These are phyloP conservation scores for Chlorodrepanis virens DNA, from an alignment of 2,113 vertebrate genomes.

Conservation along the genomic window DNA sequence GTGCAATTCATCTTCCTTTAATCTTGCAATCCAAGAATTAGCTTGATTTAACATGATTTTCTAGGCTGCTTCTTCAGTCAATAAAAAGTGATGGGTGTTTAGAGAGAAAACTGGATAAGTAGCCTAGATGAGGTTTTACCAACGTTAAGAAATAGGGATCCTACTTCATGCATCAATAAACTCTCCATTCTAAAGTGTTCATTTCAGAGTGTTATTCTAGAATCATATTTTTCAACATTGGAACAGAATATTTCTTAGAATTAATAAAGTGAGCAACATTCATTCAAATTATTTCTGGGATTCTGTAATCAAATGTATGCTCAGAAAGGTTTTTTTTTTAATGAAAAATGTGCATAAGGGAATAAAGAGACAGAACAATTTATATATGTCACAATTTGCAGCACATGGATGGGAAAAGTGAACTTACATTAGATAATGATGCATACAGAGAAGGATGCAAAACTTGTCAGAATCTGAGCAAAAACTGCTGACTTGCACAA, in stretches of 20 bases:
- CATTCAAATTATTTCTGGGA: neutral
- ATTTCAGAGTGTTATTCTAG: neutral
- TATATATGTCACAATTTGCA: neutral
- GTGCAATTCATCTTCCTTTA: neutral
- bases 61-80: neutral
- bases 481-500: neutral
- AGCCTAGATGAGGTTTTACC: neutral
- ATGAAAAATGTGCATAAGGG: neutral
- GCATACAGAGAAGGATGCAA: neutral
- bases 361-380: neutral
- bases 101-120: neutral
- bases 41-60: neutral
- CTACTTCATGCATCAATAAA: neutral
- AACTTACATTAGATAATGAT: neutral
- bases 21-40: neutral
- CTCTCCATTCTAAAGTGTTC: neutral
- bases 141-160: neutral
- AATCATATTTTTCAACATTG: neutral
- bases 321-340: neutral
- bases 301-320: neutral
- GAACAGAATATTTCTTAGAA: neutral
- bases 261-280: neutral
- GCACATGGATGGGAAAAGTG: neutral
- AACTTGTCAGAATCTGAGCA: neutral
- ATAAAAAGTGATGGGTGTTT: neutral